Evolutionary conservation across 2,797 vertebrate genomes (phyloP), one percentile per base, ranked within the genome.

Genomic region (Propithecus perrieri): DNA sequence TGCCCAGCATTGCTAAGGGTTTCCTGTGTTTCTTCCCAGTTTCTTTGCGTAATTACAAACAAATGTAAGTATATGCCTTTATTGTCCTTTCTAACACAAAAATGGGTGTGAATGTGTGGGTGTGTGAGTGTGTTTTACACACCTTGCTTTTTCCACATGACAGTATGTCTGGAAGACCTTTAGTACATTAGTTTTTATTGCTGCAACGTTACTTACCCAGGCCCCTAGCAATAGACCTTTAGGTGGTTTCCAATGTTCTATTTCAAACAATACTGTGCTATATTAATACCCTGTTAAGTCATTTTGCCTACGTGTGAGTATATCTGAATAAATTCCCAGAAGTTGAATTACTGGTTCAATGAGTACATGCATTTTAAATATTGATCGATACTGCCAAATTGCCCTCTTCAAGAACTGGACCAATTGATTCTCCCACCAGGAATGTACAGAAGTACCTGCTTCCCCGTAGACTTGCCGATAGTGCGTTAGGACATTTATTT

Each of bases 381-480:
- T 4, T 3, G 24, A 80, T 18, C 6, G 4, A 38, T 38, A 12
- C 83, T 17, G 48, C 79, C 81, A 41, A 57, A 28, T 0, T 8
- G 48, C 50, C 53, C 26, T 30, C 59, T 48, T 46, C 41, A 17
- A 35, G 67, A 75, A n/a, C 20, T 20, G 26, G 2, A 3, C 12
- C 48, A 0, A 22, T 5, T 30, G 35, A 30, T 28, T 14, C 18
- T 61, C 72, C 26, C 46, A 10, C 5, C 14, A 53, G 83, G 69
- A 41, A 43, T 1, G 7, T 10, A 33, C 4, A 11, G 6, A 15
- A 43, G 14, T 0, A 11, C 26, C 48, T 17, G 35, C 76, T 28
- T 48, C 67, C 69, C n/a, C 50, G 0, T 0, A 10, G 22, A 69
- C 18, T 10, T 38, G n/a, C n/a, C 75, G 2, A 7, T 0, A 1